Base-by-base conservation (phyloP, 2,113 vertebrate genomes). In the Anarrhichthys ocellatus region DNA sequence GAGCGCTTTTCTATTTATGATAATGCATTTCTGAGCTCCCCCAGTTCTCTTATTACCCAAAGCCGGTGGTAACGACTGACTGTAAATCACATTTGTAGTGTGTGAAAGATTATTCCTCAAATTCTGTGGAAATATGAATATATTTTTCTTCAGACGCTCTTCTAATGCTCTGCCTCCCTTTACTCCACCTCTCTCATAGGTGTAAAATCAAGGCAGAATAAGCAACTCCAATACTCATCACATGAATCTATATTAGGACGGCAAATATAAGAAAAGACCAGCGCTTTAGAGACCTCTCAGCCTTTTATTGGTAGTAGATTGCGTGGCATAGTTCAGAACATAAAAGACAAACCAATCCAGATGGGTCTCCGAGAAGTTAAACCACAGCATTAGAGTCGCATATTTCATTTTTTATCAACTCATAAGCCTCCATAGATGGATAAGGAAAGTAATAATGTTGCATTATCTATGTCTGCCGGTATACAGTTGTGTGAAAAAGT, bases 41-140 rank as follows among this genome's bases (percentile, higher is more conserved):
- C 44, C 76, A 20, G 56, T 80, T 87, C 80, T 82, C 76, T 81
- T 87, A 88, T 87, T 87, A 87, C 86, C 84, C 65, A 20, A 27
- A 69, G 84, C 80, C 38, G 34, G 80, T 68, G 81, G 78, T 85
- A 82, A 90, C 74, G 73, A 78, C 77, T 54, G 69, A 82, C 61
- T 80, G 85, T 86, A 91, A 91, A 91, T 93, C 87, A 81, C 80
- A 90, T 89, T 82, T 87, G 82, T 63, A 69, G 70, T 36, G 73
- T 52, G 44, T 48, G 76, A 73, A 75, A 36, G 80, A 84, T 82
- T 82, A 84, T 90, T 75, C 38, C 63, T 71, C 54, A 58, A 63
- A 75, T 48, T 81, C 11, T 0, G 27, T 20, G 22, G 32, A 85
- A 80, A 82, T 83, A 82, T 80, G 61, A 84, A 76, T 84, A 76